Base-by-base conservation (phyloP, 2,888 invertebrate species). In the Meiosimyza decipiens region DNA sequence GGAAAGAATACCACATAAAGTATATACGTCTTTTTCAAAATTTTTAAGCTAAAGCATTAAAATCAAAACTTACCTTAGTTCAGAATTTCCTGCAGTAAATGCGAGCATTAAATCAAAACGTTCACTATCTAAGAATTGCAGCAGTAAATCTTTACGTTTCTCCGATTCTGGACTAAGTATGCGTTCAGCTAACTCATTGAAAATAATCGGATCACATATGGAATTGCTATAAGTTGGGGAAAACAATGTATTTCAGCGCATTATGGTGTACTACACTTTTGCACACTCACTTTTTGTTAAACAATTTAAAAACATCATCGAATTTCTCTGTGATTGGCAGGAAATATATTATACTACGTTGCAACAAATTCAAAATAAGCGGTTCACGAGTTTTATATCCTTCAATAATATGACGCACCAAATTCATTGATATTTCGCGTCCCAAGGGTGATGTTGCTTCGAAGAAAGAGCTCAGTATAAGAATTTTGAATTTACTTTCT, bases 391-490 rank as follows among this genome's bases (percentile, higher is more conserved):
- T 88, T 60, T 89, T 87, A 82, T 93, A 91, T 0, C 94, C 96
- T 69, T 90, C 91, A 33, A 93, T 86, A 22, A 97, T 87, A 87
- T 97, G 97, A 0, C 95, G 90, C 0, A 94, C 94, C 78, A 98
- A 89, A 85, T 96, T 92, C 0, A 96, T 82, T 1, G 93, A 87
- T 73, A 98, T 89, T 86, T 98, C 97, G 70, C 96, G 91, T 0
- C 96, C 96, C 16, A 94, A 88, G 0, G 95, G 94, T 82, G 97
- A 93, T 0, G 93, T 91, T 0, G 91, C 93, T 71, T 85, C 85
- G 83, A 92, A 95, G 67, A 96, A 85, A 69, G 95, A 95, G 75
- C 97, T 96, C 47, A 95, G 88, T n/a, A 97, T 85, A 0, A 93
- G 92, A 16, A 97, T 90, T 82, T 95, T 94, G 81, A 94, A 92